Percentiles rank a stretch among this genome's conserved stretches.
phyloP scores from a whole-genome alignment of 2,797 vertebrate genomes.

The Liparis tanakae region DNA sequence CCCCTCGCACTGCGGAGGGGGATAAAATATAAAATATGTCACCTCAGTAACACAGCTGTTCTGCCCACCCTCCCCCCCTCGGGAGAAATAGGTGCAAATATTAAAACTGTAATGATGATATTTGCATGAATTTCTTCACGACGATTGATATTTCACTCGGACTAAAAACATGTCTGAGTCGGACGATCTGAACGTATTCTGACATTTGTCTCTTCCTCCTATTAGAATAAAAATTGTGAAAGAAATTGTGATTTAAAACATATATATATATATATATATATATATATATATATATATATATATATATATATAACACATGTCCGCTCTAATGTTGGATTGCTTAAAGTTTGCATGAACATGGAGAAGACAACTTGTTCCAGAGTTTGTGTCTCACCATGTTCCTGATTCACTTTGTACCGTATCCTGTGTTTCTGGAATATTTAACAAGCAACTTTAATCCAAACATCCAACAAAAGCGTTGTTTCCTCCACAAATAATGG shows the following conservation, averaged over 20 bases:
- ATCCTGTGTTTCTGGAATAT: not conserved
- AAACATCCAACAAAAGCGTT: not conserved
- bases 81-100: conserved; percentile 5
- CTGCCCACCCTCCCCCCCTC: too few species aligned
- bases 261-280: too few species aligned
- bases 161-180: too few species aligned
- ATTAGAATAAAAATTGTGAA: too few species aligned
- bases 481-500: too few species aligned
- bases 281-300: too few species aligned
- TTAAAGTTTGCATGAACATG: not conserved
- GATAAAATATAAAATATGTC: conserved; percentile 62
- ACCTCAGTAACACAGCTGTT: conserved; percentile 39
- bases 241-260: not conserved
- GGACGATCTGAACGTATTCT: not conserved
- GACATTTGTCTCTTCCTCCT: not conserved
- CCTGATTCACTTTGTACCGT: not conserved
- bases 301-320: not conserved
- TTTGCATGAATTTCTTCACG: too few species aligned
- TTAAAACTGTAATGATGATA: not conserved
- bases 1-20: conserved; percentile 41
- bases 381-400: not conserved
- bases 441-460: not conserved
- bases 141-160: too few species aligned
- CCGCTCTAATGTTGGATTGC: not conserved
- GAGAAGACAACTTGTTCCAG: not conserved